phyloP scores from a whole-genome alignment of 2,888 invertebrate genomes.

The Euzophera pinguis region DNA sequence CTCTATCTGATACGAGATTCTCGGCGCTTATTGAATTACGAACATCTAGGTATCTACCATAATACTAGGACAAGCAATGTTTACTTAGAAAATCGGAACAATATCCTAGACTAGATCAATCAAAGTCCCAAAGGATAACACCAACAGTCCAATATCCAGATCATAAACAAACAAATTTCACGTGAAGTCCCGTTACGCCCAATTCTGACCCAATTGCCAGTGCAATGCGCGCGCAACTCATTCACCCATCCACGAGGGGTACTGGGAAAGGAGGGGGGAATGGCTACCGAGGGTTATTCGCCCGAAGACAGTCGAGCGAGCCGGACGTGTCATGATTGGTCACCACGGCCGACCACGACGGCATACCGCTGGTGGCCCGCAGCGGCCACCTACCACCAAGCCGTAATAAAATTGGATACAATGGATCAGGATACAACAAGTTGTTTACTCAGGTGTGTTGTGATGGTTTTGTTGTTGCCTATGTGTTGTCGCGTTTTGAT shows the following conservation, averaged over 20 bases:
- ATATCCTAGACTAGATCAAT: not conserved
- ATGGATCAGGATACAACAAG: constrained; percentile 89
- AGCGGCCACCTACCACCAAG: constrained; percentile 77
- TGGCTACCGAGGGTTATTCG: constrained; percentile 36
- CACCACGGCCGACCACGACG: constrained; percentile 76
- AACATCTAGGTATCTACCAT: too few relatives aligned
- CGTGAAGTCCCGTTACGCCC: constrained; percentile 7
- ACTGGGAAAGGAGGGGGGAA: constrained; percentile 18
- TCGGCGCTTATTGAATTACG: too few relatives aligned
- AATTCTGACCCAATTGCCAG: constrained; percentile 24
- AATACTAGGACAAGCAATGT: too few relatives aligned
- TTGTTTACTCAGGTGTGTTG: constrained; percentile 87
- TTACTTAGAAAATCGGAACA: too few relatives aligned
- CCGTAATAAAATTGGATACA: constrained; percentile 88
- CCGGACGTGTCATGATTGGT: constrained; percentile 34
- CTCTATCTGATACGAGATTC: too few relatives aligned
- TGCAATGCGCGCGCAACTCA: constrained; percentile 65
- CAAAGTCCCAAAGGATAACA: not conserved
- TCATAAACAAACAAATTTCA: constrained; percentile 5
- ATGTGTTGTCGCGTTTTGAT: too few relatives aligned
- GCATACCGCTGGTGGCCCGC: constrained; percentile 74
- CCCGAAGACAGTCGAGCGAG: constrained; percentile 41
- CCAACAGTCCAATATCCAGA: not conserved
- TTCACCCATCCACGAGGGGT: constrained; percentile 35
- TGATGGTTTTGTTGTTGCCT: too few relatives aligned